Base-by-base conservation (phyloP, 23 tunicate genomes). In the Ciona savignyi region DNA sequence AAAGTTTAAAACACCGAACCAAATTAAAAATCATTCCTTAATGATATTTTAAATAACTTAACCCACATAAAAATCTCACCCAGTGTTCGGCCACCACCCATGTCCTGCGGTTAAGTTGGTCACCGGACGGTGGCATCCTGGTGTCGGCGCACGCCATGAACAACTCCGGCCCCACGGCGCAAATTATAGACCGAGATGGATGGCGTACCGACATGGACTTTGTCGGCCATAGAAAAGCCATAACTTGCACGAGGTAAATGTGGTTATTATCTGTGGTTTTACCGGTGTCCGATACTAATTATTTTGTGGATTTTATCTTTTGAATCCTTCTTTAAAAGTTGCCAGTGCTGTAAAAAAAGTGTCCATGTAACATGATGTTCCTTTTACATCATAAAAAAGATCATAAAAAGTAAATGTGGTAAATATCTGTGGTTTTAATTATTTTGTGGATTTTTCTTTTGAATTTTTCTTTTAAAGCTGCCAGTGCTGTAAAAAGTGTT, bases 151-250 rank as follows among this genome's bases (percentile, higher is more conserved):
- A 90, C 62, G 99, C 99, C 48, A 85, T 95, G 90, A 95, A 95
- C 70, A 88, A 88, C 66, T 80, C 90, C 19, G 99, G 95, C 15
- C 99, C 99, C 2, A 95, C 99, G 0, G 95, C 95, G 20, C 99
- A 95, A 73, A 86, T 86, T 32, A 93, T 93, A 24, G 88, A 82
- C 29, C 81, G 98, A 34, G 56, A 81, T 51, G 97, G 86, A 0
- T 93, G 94, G 98, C 82, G 62, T 20, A 86, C 93, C 0, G 80
- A 78, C 70, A 74, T 86, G 85, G 94, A 93, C 60, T 86, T 93
- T 77, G 99, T 95, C 23, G 99, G 99, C n/a, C 99, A 95, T 62
- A 62, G 99, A 63, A 95, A 95, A 83, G 95, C 99, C 15, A 90
- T 95, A 25, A 88, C 99, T 23, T 87, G 99, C 70, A 90, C 95